Conservation (phyloP, 30 jellyfish, hydroid and myxozoan species). For the Hydra vulgaris region DNA sequence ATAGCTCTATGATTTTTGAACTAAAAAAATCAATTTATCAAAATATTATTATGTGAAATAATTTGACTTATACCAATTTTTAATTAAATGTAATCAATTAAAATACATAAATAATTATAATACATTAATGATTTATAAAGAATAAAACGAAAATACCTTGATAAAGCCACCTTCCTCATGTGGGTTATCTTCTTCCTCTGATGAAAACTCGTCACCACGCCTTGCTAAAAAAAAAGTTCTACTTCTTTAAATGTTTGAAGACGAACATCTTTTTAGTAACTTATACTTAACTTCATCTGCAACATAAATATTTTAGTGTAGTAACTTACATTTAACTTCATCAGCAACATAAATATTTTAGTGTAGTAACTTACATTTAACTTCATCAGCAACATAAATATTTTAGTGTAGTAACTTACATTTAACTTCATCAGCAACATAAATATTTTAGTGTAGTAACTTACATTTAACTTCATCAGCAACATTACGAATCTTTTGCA, state of each 20-base stretch:
- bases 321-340: no score
- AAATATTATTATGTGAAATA: not conserved
- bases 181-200: constrained; percentile 78
- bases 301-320: no score
- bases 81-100: no score
- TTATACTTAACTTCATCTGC: no score
- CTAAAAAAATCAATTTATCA: constrained; percentile 19
- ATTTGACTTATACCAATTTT: no score
- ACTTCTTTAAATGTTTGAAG: no score
- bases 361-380: no score
- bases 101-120: no score
- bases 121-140: no score
- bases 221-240: constrained; percentile 34
- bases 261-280: not conserved
- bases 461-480: constrained; percentile 97
- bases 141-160: no score
- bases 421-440: no score
- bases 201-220: constrained; percentile 66
- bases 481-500: constrained; percentile 72
- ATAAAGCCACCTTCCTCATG: constrained; percentile 28
- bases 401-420: constrained; percentile 34
- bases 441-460: not conserved
- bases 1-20: constrained; percentile 76
- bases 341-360: no score
- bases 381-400: constrained; percentile 6